Percentiles rank a stretch among this genome's conserved stretches.
Evolutionary conservation across 2,888 invertebrate genomes (phyloP).

Genomic region (Folsomia candida): DNA sequence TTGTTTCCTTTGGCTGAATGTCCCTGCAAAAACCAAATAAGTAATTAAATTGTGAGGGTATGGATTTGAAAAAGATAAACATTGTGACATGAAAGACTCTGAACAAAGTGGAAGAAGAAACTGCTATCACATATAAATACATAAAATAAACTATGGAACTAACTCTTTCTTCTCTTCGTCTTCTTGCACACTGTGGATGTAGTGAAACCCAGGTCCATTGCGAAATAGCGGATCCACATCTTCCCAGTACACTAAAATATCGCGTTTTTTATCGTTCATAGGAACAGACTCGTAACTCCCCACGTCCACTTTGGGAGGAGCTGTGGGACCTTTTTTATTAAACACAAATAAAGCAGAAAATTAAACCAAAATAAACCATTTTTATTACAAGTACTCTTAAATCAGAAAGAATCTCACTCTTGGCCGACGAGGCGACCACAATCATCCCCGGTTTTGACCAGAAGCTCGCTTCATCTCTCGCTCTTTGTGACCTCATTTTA

Average conservation of each 20-base stretch:
- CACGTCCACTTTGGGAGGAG: slow-evolving; percentile 67
- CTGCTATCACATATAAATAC: no score
- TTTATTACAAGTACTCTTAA: no score
- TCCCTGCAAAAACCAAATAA: slow-evolving; percentile 10
- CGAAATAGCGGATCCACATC: slow-evolving; percentile 66
- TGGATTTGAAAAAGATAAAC: not conserved
- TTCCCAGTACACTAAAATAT: slow-evolving; percentile 76
- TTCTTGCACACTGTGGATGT: slow-evolving; percentile 58
- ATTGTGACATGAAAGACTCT: not conserved
- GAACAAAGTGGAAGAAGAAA: no score
- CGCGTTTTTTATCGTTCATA: slow-evolving; percentile 55
- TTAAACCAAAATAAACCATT: no score
- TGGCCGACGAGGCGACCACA: slow-evolving; percentile 61
- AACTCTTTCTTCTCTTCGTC: slow-evolving; percentile 55
- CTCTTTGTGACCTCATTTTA: slow-evolving; percentile 39
- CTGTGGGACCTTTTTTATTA: slow-evolving; percentile 64
- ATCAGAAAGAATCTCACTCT: slow-evolving; percentile 49
- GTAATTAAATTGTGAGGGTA: not conserved
- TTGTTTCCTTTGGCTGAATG: slow-evolving; percentile 32
- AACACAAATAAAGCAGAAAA: not conserved
- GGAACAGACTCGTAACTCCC: slow-evolving; percentile 68
- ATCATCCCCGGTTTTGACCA: slow-evolving; percentile 69
- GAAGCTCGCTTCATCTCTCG: slow-evolving; percentile 43
- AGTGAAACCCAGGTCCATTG: slow-evolving; percentile 73
- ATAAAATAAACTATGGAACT: slow-evolving; percentile 14